Evolutionary conservation across 1,140 invertebrate species (phyloP).

Genomic region (Trachymyrmex cornetzi): DNA sequence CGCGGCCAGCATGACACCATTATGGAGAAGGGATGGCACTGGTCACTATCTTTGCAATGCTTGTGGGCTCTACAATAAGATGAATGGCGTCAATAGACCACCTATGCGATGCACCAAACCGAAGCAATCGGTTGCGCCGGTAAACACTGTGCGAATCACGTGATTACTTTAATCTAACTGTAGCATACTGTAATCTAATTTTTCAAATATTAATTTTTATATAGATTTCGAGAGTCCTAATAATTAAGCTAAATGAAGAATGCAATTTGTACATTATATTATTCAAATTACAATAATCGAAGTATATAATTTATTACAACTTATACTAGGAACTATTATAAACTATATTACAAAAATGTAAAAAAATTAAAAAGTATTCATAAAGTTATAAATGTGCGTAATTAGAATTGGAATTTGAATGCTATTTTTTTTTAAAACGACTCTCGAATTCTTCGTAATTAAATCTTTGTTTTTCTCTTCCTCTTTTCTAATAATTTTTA

Average conservation of each 20-base stretch:
- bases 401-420: too few relatives aligned
- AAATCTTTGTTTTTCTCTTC: background rate
- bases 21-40: slow-evolving; percentile 95
- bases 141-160: slow-evolving; percentile 69
- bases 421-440: background rate
- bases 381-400: too few relatives aligned
- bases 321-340: background rate
- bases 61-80: slow-evolving; percentile 94
- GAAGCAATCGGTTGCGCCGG: slow-evolving; percentile 86
- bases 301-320: too few relatives aligned
- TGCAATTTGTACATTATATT: background rate
- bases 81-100: slow-evolving; percentile 95
- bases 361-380: too few relatives aligned
- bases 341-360: too few relatives aligned
- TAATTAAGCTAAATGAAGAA: too few relatives aligned
- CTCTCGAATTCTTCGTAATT: background rate
- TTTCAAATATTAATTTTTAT: background rate
- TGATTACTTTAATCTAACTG: slow-evolving; percentile 16
- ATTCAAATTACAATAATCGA: background rate
- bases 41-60: slow-evolving; percentile 97
- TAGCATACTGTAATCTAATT: background rate
- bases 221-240: background rate
- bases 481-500: slow-evolving; percentile 1
- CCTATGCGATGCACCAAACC: slow-evolving; percentile 87
- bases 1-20: slow-evolving; percentile 93